Conservation (phyloP, 2,113 vertebrate genomes). For the Aix galericulata region DNA sequence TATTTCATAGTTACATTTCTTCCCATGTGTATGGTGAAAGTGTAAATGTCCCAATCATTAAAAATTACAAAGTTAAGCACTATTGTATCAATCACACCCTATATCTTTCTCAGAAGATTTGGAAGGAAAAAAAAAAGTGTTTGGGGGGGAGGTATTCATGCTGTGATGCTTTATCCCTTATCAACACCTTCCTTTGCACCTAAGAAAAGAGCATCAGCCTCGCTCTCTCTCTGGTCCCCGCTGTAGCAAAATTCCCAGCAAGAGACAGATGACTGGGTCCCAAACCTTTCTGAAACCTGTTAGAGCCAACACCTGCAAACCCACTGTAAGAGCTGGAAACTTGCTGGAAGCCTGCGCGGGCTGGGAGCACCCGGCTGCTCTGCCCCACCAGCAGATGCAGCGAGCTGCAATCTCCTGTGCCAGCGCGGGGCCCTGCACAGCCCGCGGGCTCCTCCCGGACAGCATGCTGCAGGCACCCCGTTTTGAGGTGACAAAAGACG, state of each 20-base stretch:
- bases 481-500: not conserved
- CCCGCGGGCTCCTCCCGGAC: accelerated
- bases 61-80: not conserved
- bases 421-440: not conserved
- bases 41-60: not conserved
- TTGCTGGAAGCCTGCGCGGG: not conserved
- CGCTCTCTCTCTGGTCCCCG: not conserved
- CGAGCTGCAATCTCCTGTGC: not conserved
- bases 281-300: not conserved
- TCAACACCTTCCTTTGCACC: not conserved
- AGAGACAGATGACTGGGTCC: not conserved
- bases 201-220: not conserved
- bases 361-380: not conserved
- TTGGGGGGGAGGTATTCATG: not conserved
- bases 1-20: not conserved
- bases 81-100: not conserved
- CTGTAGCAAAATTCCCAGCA: not conserved
- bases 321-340: not conserved
- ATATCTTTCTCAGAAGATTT: not conserved
- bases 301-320: not conserved
- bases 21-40: not conserved
- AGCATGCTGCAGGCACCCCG: accelerated
- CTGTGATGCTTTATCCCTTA: not conserved
- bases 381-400: not conserved
- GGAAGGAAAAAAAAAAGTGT: not conserved